phyloP scores from a whole-genome alignment of 2,888 invertebrate genomes.

The Xestia ashworthii region DNA sequence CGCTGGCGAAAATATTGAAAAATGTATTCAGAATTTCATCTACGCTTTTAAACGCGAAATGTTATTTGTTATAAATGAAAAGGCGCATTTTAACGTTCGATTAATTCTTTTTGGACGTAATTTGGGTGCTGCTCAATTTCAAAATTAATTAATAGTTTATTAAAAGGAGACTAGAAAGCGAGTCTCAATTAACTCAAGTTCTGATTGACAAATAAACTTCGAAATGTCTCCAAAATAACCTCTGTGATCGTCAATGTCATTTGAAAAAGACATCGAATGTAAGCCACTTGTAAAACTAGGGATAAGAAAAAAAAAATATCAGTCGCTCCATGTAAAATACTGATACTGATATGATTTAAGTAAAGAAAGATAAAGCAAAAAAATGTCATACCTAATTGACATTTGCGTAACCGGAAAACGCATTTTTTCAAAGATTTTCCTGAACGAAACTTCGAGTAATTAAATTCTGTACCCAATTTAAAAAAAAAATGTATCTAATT shows the following conservation, averaged over 20 bases:
- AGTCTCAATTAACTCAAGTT: not conserved
- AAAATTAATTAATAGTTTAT: not conserved
- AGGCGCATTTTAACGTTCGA: not conserved
- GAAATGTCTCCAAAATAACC: not conserved
- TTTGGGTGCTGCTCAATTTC: not conserved
- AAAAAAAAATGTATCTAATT: not conserved
- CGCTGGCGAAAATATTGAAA: slow-evolving; percentile 16
- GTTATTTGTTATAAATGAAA: slow-evolving; percentile 1
- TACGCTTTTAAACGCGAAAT: not conserved
- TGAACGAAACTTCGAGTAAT: not conserved
- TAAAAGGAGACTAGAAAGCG: not conserved
- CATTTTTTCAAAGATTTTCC: not conserved
- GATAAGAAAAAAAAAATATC: not conserved
- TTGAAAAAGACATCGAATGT: not conserved
- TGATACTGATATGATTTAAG: not conserved
- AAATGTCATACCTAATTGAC: not conserved
- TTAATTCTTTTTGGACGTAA: not conserved
- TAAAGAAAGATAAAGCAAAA: no score
- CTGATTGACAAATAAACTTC: not conserved
- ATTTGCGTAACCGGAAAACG: not conserved
- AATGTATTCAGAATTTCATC: slow-evolving; percentile 8
- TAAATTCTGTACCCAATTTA: slow-evolving; percentile 3
- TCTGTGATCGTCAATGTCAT: not conserved
- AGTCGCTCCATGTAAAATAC: not conserved
- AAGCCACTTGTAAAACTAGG: not conserved